Evolutionary conservation across 37 sponge, comb jelly and placozoan genomes (phyloP).

Genomic region (Geodia barretti): DNA sequence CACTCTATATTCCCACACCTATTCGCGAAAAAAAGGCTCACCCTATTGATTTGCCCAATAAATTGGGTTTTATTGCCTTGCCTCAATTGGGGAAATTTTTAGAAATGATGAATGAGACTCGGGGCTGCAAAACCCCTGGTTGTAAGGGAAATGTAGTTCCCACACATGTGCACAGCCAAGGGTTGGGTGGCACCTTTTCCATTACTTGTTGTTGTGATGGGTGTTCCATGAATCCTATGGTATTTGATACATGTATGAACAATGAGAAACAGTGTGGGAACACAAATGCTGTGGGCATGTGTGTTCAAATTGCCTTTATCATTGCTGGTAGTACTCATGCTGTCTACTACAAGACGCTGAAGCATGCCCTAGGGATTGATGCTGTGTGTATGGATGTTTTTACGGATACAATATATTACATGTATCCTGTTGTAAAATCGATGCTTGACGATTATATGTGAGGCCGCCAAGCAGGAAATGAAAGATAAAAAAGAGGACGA

Average conservation of each 20-base stretch:
- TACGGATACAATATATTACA: neutral
- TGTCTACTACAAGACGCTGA: neutral
- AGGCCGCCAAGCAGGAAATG: slow-evolving; percentile 23
- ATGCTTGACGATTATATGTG: slow-evolving; percentile 20
- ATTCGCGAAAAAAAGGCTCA: too few species aligned
- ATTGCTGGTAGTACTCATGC: slow-evolving; percentile 1
- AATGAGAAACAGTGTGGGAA: too few species aligned
- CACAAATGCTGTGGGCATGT: neutral
- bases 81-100: neutral
- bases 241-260: slow-evolving; percentile 16
- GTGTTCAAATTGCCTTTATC: slow-evolving; percentile 24
- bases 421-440: slow-evolving; percentile 1
- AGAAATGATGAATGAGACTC: neutral
- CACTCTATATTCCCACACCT: too few species aligned
- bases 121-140: slow-evolving; percentile 13
- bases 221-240: neutral
- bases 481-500: neutral
- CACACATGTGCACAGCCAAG: neutral
- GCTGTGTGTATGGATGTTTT: neutral
- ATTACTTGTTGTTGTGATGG: slow-evolving; percentile 29
- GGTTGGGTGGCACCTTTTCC: slow-evolving; percentile 20
- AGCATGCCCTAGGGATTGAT: slow-evolving; percentile 5
- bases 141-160: slow-evolving; percentile 27
- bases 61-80: too few species aligned
- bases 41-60: too few species aligned